Conservation (phyloP, 1,140 invertebrate genomes). For the Drosophila insularis region DNA sequence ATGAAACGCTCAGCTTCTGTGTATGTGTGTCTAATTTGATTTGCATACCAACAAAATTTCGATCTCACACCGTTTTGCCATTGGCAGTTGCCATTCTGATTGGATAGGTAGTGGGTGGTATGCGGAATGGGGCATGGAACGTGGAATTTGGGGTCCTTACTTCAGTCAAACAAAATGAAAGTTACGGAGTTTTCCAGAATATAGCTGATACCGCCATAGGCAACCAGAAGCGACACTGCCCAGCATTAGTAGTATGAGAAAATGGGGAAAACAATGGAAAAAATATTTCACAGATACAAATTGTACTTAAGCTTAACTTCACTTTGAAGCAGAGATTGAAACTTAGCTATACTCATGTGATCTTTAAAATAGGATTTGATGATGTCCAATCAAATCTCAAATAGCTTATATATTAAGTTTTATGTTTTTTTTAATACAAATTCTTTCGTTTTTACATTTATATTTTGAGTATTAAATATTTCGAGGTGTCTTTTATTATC, state of each 20-base stretch:
- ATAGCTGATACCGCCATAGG: neutral
- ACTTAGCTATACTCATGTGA: too few species aligned
- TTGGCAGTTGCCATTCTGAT: constrained; percentile 12
- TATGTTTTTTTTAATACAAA: too few species aligned
- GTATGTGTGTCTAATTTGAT: constrained; percentile 60
- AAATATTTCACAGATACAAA: neutral
- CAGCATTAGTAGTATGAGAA: too few species aligned
- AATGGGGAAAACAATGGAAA: neutral
- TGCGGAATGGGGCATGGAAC: neutral
- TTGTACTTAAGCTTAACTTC: too few species aligned
- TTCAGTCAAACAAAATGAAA: constrained; percentile 7
- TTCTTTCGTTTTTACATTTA: too few species aligned
- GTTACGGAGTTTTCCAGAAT: neutral
- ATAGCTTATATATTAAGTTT: too few species aligned
- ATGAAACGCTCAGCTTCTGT: constrained; percentile 13
- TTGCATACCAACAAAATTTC: constrained; percentile 60
- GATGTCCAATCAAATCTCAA: too few species aligned
- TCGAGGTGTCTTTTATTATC: too few species aligned
- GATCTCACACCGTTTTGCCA: constrained; percentile 46
- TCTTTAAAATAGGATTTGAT: too few species aligned
- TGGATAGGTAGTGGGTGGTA: neutral
- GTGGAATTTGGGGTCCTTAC: constrained; percentile 4
- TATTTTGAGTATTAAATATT: too few species aligned
- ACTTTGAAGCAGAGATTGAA: too few species aligned
- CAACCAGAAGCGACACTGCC: neutral